Conservation (phyloP, 2,797 vertebrate genomes). For the Hydrolagus colliei region DNA sequence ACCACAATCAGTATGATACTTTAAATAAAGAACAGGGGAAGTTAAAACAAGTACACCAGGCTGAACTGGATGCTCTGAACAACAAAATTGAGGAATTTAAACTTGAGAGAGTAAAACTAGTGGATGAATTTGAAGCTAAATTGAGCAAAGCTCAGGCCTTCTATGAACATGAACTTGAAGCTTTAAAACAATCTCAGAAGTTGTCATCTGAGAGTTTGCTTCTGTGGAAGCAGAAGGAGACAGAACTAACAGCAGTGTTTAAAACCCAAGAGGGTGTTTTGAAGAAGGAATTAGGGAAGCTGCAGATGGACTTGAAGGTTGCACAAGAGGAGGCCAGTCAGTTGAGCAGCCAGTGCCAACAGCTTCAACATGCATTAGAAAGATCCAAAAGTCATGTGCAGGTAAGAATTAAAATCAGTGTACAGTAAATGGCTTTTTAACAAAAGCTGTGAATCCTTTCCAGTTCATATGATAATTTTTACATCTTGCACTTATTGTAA, state of each 20-base stretch:
- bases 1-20: slow-evolving; percentile 82
- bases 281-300: slow-evolving; percentile 83
- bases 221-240: slow-evolving; percentile 89
- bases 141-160: slow-evolving; percentile 88
- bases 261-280: slow-evolving; percentile 85
- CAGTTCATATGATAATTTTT: neutral
- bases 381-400: slow-evolving; percentile 71
- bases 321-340: slow-evolving; percentile 82
- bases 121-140: slow-evolving; percentile 91
- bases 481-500: neutral
- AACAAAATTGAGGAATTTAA: slow-evolving; percentile 78
- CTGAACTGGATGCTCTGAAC: slow-evolving; percentile 76
- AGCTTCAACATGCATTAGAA: slow-evolving; percentile 74
- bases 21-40: slow-evolving; percentile 86
- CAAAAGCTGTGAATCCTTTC: neutral
- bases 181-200: slow-evolving; percentile 89
- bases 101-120: slow-evolving; percentile 79
- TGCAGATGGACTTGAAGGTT: slow-evolving; percentile 79
- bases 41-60: slow-evolving; percentile 72
- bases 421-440: neutral
- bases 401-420: slow-evolving; percentile 53
- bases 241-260: slow-evolving; percentile 83
- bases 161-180: slow-evolving; percentile 90
- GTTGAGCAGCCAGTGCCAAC: slow-evolving; percentile 78
- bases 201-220: slow-evolving; percentile 87